Evolutionary conservation across 2,113 vertebrate genomes (phyloP).

Genomic region (Illadopsis cleaveri): DNA sequence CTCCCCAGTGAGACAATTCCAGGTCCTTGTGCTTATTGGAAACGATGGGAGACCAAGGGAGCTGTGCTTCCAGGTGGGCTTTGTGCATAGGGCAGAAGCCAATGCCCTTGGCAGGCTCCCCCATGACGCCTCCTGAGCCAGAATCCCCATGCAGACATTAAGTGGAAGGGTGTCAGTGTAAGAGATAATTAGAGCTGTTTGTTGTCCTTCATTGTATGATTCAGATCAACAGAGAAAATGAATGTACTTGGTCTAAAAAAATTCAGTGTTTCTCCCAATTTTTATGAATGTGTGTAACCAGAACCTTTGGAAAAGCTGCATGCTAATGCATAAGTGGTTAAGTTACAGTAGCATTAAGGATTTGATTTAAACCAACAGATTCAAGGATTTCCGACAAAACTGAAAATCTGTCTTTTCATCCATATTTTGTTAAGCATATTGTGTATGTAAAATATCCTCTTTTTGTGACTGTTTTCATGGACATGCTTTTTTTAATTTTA

Average conservation of each 20-base stretch:
- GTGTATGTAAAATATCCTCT: neutral
- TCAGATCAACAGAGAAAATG: neutral
- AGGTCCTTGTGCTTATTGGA: neutral
- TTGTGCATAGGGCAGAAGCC: neutral
- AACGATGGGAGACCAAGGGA: neutral
- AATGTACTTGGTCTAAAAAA: neutral
- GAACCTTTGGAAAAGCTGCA: neutral
- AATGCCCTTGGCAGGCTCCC: neutral
- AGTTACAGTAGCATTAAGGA: neutral
- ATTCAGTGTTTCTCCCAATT: neutral
- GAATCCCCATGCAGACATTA: fast-evolving
- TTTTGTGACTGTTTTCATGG: neutral
- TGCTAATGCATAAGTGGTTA: neutral
- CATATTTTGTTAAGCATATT: neutral
- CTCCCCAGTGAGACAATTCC: neutral
- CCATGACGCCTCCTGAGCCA: fast-evolving
- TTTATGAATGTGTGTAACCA: neutral
- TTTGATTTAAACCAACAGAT: neutral
- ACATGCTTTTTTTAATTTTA: neutral
- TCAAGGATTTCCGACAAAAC: neutral
- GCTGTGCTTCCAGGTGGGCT: neutral
- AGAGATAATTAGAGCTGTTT: neutral
- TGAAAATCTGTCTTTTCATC: neutral
- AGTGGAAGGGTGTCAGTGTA: neutral
- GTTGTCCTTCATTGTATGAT: neutral